These are phyloP conservation scores for Neomorphus geoffroyi DNA, from an alignment of 2,797 vertebrate species.

Conservation along the genomic window DNA sequence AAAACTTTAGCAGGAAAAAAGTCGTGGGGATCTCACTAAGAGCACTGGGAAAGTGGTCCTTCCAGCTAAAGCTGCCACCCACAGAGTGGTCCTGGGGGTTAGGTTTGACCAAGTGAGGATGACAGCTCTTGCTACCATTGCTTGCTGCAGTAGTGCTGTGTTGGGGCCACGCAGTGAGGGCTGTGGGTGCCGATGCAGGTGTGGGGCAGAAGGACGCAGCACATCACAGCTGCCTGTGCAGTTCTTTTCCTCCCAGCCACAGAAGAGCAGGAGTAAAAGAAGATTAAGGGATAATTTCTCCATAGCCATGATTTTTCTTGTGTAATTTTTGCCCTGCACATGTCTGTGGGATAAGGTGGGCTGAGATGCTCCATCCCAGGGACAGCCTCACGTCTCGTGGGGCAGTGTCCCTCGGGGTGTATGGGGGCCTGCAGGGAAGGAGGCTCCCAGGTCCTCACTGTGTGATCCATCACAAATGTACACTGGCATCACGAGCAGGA, in stretches of 20 bases:
- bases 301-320: neutral
- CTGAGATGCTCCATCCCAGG: neutral
- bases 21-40: rapidly evolving
- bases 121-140: neutral
- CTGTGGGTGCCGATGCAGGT: rapidly evolving
- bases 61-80: neutral
- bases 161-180: rapidly evolving
- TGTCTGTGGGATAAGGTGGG: neutral
- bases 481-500: rapidly evolving
- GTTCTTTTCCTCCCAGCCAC: neutral
- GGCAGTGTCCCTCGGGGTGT: rapidly evolving
- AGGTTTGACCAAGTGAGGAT: neutral
- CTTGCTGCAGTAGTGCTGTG: rapidly evolving
- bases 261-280: neutral
- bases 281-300: neutral
- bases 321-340: rapidly evolving
- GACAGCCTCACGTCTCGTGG: neutral
- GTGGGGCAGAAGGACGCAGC: neutral
- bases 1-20: neutral
- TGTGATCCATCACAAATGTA: neutral
- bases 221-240: neutral
- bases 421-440: neutral
- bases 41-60: neutral
- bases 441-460: neutral
- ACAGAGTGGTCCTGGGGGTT: neutral